Evolutionary conservation across 2,797 vertebrate genomes (phyloP), one percentile per base, ranked within the genome.

Genomic region (Carapus acus): DNA sequence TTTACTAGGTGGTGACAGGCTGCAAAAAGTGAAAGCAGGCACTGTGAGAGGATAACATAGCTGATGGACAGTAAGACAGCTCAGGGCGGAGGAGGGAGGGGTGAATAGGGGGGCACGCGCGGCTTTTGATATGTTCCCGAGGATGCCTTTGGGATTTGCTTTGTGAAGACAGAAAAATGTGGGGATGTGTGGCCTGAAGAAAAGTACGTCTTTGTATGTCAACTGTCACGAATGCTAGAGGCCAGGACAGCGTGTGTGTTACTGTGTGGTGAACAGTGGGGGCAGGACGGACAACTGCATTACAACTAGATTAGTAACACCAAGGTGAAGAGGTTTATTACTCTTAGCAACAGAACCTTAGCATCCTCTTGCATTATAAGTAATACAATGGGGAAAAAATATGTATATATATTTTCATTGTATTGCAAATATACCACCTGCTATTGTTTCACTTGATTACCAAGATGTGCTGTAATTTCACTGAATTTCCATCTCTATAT

Each of bases 1-100:
- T 90, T 91, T 88, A 90, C 88, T 89, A 91, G 88, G 79, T 89
- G 88, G 83, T 89, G 88, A 88, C 88, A 91, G 79, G 88, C 89
- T 91, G 88, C 77, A 84, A 87, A 84, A 83, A 85, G 88, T 76
- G 83, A 90, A 82, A 90, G 87, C 86, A 89, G 79, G 84, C 76
- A 85, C 83, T 40, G 67, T 90, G 79, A 89, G 83, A 83, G 80
- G 77, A 83, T 71, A 83, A 79, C 79, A 84, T 64, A 78, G 65
- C 77, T 78, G 78, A 79, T 62, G 78, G 74, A 83, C 71, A 80
- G 73, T 77, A 71, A 76, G 70, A 63, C 69, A 9, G 34, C 29
- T 46, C 11, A 45, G 53, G 63, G 22, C 19, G 63, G 46, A 57
- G 48, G 49, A 43, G 36, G 38, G 43, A 50, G 50, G 49, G 48